Evolutionary conservation across 2,888 invertebrate species (phyloP).

Genomic region (Drosophila rubida): DNA sequence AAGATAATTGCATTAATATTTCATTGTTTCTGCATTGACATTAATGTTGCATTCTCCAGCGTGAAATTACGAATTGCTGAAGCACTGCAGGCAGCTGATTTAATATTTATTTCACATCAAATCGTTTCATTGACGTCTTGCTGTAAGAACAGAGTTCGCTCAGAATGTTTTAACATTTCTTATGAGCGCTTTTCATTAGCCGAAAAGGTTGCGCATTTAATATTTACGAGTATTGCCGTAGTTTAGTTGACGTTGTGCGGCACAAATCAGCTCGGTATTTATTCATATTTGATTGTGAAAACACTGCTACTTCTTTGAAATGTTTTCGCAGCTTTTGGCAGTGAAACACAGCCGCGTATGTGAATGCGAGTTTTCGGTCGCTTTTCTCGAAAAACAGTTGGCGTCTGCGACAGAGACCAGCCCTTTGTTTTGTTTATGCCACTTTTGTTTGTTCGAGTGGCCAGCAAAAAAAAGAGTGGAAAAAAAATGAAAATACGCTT

Average conservation of each 20-base stretch:
- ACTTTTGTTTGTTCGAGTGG: constrained; percentile 22
- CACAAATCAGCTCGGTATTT: constrained; percentile 15
- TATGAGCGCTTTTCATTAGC: not conserved
- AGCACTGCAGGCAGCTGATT: not conserved
- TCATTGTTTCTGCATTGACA: not conserved
- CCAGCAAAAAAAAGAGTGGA: not conserved
- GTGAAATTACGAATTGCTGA: not conserved
- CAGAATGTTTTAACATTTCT: not conserved
- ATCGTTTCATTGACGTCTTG: not conserved
- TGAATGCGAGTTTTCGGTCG: not conserved
- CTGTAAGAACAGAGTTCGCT: not conserved
- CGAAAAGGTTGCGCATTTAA: constrained; percentile 14
- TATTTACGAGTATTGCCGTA: constrained; percentile 16
- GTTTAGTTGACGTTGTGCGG: not conserved
- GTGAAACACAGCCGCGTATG: not conserved
- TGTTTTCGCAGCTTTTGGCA: constrained; percentile 7
- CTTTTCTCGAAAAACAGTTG: constrained; percentile 23
- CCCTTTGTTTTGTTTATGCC: constrained; percentile 23
- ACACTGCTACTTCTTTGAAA: constrained; percentile 17
- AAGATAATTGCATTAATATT: not conserved
- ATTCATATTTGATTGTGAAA: constrained; percentile 36
- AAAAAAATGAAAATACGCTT: constrained; percentile 35
- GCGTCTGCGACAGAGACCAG: constrained; percentile 24
- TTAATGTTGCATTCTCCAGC: not conserved
- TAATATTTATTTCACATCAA: not conserved